These are phyloP conservation scores for Hypotaenidia philippensis DNA, from an alignment of 2,797 vertebrate genomes.

Conservation along the genomic window DNA sequence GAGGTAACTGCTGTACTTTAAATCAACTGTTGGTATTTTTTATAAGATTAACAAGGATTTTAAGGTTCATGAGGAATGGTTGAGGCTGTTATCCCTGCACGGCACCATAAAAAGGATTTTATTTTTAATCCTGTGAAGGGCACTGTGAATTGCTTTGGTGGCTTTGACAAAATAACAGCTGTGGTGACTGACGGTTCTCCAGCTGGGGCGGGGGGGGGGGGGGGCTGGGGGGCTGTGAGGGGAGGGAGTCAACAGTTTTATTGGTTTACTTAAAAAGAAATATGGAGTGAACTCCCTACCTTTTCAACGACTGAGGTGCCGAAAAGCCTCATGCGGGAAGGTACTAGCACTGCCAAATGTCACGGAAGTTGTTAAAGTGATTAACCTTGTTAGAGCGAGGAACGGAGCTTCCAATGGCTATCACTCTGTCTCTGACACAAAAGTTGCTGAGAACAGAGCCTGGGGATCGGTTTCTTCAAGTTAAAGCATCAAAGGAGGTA, in stretches of 20 bases:
- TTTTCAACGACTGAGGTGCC: conserved; percentile 38
- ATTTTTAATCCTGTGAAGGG: conserved; percentile 77
- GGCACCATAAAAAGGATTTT: conserved; percentile 62
- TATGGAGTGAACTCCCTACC: conserved; percentile 66
- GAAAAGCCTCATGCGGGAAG: conserved; percentile 13
- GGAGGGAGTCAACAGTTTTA: conserved; percentile 58
- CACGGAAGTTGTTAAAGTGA: conserved; percentile 71
- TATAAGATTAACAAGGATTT: conserved; percentile 78
- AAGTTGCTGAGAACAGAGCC: conserved; percentile 42
- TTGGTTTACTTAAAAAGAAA: conserved; percentile 77
- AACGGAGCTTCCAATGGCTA: conserved; percentile 19
- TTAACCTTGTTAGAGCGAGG: conserved; percentile 55
- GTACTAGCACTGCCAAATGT: conserved; percentile 37
- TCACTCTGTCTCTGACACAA: conserved; percentile 31
- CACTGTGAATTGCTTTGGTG: conserved; percentile 66
- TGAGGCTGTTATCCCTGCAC: conserved; percentile 27
- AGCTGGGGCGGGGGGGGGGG: neutral
- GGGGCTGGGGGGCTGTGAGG: no score
- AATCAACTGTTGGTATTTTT: conserved; percentile 51
- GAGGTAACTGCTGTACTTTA: conserved; percentile 33
- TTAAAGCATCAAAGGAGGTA: neutral
- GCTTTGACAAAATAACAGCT: conserved; percentile 75
- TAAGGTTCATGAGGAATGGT: conserved; percentile 68
- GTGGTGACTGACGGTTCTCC: conserved; percentile 67
- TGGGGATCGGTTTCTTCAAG: neutral